These are phyloP conservation scores for Pseudoips prasinana DNA, from an alignment of 2,888 invertebrate genomes.

Conservation along the genomic window DNA sequence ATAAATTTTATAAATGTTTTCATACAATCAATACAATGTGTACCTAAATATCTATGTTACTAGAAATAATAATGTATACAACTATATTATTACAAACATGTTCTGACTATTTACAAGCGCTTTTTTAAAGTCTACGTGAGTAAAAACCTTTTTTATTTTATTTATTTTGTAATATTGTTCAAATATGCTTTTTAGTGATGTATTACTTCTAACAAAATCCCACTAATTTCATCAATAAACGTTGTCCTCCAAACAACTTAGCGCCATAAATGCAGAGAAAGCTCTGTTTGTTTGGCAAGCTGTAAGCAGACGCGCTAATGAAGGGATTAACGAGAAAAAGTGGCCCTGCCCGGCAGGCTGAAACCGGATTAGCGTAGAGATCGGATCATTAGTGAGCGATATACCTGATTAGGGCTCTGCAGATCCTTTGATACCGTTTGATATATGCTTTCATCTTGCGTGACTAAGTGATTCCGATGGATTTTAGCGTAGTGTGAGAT, in stretches of 20 bases:
- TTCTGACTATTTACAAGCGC: too few species aligned
- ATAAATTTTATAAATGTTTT: too few species aligned
- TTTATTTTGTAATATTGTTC: too few species aligned
- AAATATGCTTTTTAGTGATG: too few species aligned
- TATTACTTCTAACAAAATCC: too few species aligned
- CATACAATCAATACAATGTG: too few species aligned
- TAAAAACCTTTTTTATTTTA: too few species aligned
- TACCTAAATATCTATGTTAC: too few species aligned
- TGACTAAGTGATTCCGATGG: conserved; percentile 39
- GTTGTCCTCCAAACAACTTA: neutral
- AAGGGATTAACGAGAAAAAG: conserved; percentile 73
- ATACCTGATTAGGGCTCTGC: conserved; percentile 63
- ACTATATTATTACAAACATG: too few species aligned
- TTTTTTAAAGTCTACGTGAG: too few species aligned
- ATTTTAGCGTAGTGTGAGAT: conserved; percentile 3
- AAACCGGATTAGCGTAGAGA: conserved; percentile 64
- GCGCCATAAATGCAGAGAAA: conserved; percentile 5
- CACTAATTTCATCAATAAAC: neutral
- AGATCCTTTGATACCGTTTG: conserved; percentile 52
- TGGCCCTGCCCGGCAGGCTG: conserved; percentile 53
- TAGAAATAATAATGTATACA: too few species aligned
- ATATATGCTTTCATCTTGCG: conserved; percentile 47
- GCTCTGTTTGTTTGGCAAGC: conserved; percentile 44
- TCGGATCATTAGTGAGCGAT: conserved; percentile 72
- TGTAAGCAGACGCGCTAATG: conserved; percentile 65